phyloP scores from a whole-genome alignment of 2,113 vertebrate species.

The Zosterops hypoxanthus region DNA sequence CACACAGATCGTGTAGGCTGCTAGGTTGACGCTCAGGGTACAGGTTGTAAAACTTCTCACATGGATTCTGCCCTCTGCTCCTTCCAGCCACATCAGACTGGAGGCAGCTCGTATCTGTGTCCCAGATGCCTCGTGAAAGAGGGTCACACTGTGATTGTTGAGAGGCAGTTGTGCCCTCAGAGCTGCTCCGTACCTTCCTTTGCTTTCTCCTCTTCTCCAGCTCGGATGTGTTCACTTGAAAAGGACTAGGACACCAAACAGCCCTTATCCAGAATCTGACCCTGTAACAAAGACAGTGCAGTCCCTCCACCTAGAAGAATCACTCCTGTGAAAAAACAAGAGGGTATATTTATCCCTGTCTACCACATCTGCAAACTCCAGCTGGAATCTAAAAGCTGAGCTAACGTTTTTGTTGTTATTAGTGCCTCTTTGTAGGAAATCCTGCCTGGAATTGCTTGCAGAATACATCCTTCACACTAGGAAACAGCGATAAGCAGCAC shows the following conservation, averaged over 20 bases:
- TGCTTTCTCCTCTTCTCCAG: neutral
- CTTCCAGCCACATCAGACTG: neutral
- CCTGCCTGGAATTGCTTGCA: conserved; percentile 5
- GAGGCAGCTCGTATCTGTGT: neutral
- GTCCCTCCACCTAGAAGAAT: neutral
- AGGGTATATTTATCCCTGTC: neutral
- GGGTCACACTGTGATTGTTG: neutral
- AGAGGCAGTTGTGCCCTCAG: neutral
- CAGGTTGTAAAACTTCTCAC: conserved; percentile 35
- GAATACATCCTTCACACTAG: neutral
- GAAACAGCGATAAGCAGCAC: neutral
- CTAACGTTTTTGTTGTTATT: neutral
- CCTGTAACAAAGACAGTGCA: neutral
- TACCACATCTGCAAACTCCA: conserved; percentile 16
- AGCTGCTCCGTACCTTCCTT: neutral
- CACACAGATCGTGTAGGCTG: neutral
- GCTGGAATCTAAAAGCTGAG: conserved; percentile 21
- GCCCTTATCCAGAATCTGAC: neutral
- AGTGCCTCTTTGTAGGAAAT: conserved; percentile 28
- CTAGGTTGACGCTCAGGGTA: neutral
- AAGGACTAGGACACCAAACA: neutral
- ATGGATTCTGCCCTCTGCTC: neutral
- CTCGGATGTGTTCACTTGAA: neutral
- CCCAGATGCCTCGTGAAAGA: conserved; percentile 21
- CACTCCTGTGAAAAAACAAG: neutral